These are phyloP conservation scores for Trichopria drosophilae DNA, from an alignment of 2,888 invertebrate species.

Conservation along the genomic window DNA sequence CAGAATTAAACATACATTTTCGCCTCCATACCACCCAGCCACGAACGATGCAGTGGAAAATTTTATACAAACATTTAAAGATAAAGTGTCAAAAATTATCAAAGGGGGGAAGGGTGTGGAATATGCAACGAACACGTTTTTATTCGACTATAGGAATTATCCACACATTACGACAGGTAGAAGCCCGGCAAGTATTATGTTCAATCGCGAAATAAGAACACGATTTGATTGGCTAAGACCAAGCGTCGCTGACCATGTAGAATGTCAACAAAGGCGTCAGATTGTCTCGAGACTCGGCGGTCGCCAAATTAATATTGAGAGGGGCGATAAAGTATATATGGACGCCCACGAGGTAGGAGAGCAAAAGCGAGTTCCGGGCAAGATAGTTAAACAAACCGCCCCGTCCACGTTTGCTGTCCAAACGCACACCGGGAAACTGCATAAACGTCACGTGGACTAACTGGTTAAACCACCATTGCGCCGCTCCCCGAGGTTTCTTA, in stretches of 20 bases:
- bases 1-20: conserved; percentile 27
- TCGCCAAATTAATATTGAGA: conserved; percentile 5
- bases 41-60: conserved; percentile 31
- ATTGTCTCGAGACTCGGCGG: conserved; percentile 8
- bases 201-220: background rate
- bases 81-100: conserved; percentile 20
- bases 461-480: conserved; percentile 16
- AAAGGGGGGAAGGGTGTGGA: conserved; percentile 11
- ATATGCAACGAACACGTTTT: conserved; percentile 9
- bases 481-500: conserved; percentile 19
- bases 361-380: conserved; percentile 16
- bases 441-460: conserved; percentile 27
- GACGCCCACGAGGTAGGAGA: conserved; percentile 19
- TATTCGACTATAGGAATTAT: conserved; percentile 7
- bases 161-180: background rate
- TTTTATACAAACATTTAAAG: conserved; percentile 23
- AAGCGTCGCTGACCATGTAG: background rate
- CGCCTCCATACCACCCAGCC: conserved; percentile 29
- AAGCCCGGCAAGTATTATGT: background rate
- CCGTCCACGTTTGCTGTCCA: conserved; percentile 25
- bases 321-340: conserved; percentile 25
- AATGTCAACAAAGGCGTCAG: conserved; percentile 21
- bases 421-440: conserved; percentile 12
- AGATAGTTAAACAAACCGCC: conserved; percentile 21
- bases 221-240: conserved; percentile 6